Conservation (phyloP, 2,113 vertebrate species). For the Chaenocephalus aceratus region DNA sequence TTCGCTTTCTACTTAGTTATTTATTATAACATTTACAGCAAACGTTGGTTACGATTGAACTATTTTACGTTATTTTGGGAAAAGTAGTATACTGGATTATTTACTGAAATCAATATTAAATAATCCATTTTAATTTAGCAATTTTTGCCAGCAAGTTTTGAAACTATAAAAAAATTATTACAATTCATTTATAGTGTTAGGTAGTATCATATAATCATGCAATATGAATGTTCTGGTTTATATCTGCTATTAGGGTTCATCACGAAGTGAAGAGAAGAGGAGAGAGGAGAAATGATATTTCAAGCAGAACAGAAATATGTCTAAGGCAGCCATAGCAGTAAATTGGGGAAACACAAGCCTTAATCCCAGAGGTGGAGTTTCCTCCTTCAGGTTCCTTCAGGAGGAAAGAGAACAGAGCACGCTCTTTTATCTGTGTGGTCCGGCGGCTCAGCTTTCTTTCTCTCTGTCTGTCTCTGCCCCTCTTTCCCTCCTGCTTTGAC, state of each 20-base stretch:
- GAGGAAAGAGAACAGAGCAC: constrained; percentile 86
- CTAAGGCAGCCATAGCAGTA: constrained; percentile 56
- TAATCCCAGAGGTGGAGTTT: constrained; percentile 80
- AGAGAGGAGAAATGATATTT: constrained; percentile 19
- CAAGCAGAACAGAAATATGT: constrained; percentile 71
- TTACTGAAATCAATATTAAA: background rate
- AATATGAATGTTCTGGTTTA: background rate
- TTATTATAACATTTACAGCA: background rate
- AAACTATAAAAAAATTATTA: background rate
- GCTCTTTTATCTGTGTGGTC: constrained; percentile 97
- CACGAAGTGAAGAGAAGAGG: constrained; percentile 1
- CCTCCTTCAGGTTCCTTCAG: constrained; percentile 74
- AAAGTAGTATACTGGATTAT: background rate
- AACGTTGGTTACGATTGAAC: background rate
- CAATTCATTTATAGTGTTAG: background rate
- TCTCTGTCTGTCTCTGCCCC: constrained; percentile 72
- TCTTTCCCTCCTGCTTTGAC: constrained; percentile 63
- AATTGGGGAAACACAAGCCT: constrained; percentile 77
- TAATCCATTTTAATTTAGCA: background rate
- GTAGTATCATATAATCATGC: too few relatives aligned
- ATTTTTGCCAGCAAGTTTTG: background rate
- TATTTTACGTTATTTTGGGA: background rate
- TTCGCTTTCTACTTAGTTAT: background rate
- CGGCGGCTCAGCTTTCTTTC: constrained; percentile 82
- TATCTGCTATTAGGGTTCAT: background rate